Evolutionary conservation across 2,888 invertebrate genomes (phyloP).

Genomic region (Dasysyrphus albostriatus): DNA sequence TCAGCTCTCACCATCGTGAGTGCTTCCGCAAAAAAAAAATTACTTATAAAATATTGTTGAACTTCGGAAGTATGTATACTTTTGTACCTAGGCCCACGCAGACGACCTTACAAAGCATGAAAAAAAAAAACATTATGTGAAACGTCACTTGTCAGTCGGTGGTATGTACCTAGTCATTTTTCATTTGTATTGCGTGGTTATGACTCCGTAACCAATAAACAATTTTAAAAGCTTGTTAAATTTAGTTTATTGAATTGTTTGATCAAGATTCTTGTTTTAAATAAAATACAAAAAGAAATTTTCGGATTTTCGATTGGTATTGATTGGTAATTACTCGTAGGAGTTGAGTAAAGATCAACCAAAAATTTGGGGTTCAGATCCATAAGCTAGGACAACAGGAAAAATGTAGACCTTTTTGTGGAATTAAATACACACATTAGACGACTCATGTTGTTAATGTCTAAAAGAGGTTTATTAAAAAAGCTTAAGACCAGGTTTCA

Average conservation of each 20-base stretch:
- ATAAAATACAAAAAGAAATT: background rate
- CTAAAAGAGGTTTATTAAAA: too few species aligned
- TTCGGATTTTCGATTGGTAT: background rate
- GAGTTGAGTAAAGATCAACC: too few species aligned
- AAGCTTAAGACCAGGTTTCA: too few species aligned
- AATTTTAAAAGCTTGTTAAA: constrained; percentile 5
- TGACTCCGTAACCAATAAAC: constrained; percentile 52
- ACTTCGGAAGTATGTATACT: constrained; percentile 64
- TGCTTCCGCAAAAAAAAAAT: constrained; percentile 60
- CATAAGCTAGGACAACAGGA: too few species aligned
- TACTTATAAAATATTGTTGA: constrained; percentile 64
- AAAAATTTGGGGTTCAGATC: too few species aligned
- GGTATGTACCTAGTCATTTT: background rate
- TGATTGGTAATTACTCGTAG: background rate
- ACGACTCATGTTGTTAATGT: too few species aligned
- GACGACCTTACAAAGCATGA: constrained; percentile 45
- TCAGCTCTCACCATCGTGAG: constrained; percentile 44
- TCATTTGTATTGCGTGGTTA: constrained; percentile 42
- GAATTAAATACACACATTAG: too few species aligned
- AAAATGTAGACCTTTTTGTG: too few species aligned
- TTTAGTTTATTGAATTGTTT: constrained; percentile 15
- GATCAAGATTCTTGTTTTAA: background rate
- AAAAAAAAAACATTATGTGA: constrained; percentile 8
- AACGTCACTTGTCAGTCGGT: constrained; percentile 43
- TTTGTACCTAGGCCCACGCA: constrained; percentile 15